Percentiles rank a stretch among this genome's conserved stretches.
Conservation (phyloP, 2,888 invertebrate genomes). For the Eupithecia vulgata region DNA sequence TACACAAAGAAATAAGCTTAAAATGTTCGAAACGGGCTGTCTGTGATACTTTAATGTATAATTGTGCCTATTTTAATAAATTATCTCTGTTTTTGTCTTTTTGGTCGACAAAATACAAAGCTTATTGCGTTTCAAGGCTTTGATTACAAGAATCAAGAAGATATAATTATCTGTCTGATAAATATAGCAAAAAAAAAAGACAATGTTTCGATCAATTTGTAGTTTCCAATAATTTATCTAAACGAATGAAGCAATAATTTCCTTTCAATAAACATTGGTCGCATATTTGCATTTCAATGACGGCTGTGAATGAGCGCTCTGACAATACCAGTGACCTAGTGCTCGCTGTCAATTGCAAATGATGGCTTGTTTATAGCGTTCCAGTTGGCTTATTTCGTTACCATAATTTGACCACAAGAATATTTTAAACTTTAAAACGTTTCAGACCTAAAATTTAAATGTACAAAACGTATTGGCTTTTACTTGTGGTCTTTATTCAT, state of each 20-base stretch:
- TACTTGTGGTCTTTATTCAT: no score
- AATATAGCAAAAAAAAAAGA: not conserved
- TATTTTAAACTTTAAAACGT: no score
- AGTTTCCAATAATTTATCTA: not conserved
- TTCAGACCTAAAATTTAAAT: no score
- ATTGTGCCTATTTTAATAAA: no score
- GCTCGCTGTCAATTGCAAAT: not conserved
- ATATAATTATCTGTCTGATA: not conserved
- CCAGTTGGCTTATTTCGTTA: not conserved
- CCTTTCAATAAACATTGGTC: not conserved
- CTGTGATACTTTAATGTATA: no score
- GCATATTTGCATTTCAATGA: slow-evolving; percentile 2
- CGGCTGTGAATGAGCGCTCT: not conserved
- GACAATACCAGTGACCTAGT: slow-evolving; percentile 8
- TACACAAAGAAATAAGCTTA: no score
- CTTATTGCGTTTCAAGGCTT: no score
- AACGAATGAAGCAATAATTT: not conserved
- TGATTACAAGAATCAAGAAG: no score
- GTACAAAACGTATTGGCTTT: no score
- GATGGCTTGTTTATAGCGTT: not conserved
- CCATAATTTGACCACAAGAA: not conserved
- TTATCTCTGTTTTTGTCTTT: no score
- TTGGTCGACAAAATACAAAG: no score
- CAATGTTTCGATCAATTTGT: not conserved
- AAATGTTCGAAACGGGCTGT: no score